Conservation (phyloP, 2,113 vertebrate genomes). For the Megaceryle maxima region DNA sequence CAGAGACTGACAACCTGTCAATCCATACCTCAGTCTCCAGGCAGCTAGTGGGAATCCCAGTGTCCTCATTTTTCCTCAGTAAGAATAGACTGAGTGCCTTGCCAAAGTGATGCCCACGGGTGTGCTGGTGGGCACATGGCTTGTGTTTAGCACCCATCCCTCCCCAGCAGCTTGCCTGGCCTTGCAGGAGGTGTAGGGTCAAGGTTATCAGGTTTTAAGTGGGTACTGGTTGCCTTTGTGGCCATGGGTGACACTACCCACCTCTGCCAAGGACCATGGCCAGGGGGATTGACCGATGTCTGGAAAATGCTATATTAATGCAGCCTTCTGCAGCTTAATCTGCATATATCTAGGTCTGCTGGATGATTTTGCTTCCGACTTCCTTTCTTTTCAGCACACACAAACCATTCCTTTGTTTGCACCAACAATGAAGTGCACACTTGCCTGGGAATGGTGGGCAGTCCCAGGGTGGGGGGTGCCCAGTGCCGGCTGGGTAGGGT, state of each 20-base stretch:
- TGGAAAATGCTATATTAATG: background rate
- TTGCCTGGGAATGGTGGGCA: constrained; percentile 20
- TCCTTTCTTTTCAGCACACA: background rate
- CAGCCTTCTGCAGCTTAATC: constrained; percentile 32
- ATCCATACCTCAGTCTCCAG: background rate
- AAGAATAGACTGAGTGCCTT: constrained; percentile 1
- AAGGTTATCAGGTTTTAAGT: background rate
- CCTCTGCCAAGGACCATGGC: background rate
- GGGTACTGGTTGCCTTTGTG: background rate
- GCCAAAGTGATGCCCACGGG: constrained; percentile 2
- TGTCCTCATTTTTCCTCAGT: constrained; percentile 25
- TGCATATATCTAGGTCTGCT: background rate
- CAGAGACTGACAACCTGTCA: background rate
- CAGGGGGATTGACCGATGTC: background rate
- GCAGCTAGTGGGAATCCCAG: constrained; percentile 39
- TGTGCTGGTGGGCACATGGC: background rate
- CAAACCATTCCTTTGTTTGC: constrained; percentile 55
- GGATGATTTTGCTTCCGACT: constrained; percentile 25
- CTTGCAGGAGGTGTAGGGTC: background rate
- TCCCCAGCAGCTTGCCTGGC: background rate
- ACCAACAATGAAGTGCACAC: constrained; percentile 36
- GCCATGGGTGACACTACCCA: background rate
- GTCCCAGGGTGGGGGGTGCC: constrained; percentile 2
- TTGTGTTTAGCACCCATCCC: background rate
- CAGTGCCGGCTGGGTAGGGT: background rate